phyloP scores from a whole-genome alignment of 2,113 vertebrate genomes.

The Macquaria australasica region DNA sequence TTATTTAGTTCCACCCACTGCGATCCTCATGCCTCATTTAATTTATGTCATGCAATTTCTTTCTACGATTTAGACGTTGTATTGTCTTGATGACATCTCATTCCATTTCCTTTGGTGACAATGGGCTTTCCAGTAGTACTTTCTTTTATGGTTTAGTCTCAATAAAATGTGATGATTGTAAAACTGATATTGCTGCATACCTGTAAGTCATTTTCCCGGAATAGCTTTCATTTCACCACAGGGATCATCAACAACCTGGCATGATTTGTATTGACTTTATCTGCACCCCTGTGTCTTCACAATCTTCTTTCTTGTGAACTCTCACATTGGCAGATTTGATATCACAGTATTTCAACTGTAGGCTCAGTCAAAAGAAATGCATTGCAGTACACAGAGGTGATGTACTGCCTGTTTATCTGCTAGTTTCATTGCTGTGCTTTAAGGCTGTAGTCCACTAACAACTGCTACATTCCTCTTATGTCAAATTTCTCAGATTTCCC shows the following conservation, averaged over 20 bases:
- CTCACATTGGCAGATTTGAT: constrained; percentile 4
- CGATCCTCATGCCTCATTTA: background rate
- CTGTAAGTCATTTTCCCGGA: background rate
- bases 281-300: background rate
- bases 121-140: constrained; percentile 10
- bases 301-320: constrained; percentile 3
- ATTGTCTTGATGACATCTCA: background rate
- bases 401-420: background rate
- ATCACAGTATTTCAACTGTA: constrained; percentile 2
- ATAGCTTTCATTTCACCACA: constrained; percentile 20
- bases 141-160: constrained; percentile 18
- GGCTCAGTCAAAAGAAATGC: background rate
- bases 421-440: constrained; percentile 23
- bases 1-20: background rate
- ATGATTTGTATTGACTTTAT: constrained; percentile 8
- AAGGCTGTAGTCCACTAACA: constrained; percentile 1
- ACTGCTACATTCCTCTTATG: constrained; percentile 41
- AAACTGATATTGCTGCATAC: constrained; percentile 2
- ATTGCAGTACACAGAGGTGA: background rate
- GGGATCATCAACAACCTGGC: background rate
- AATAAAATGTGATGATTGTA: constrained; percentile 4
- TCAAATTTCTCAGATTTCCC: constrained; percentile 49
- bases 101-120: background rate
- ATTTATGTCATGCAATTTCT: constrained; percentile 2
- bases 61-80: background rate